Evolutionary conservation across 2,888 invertebrate genomes (phyloP), one percentile per base, ranked within the genome.

Genomic region (Villa cingulata): DNA sequence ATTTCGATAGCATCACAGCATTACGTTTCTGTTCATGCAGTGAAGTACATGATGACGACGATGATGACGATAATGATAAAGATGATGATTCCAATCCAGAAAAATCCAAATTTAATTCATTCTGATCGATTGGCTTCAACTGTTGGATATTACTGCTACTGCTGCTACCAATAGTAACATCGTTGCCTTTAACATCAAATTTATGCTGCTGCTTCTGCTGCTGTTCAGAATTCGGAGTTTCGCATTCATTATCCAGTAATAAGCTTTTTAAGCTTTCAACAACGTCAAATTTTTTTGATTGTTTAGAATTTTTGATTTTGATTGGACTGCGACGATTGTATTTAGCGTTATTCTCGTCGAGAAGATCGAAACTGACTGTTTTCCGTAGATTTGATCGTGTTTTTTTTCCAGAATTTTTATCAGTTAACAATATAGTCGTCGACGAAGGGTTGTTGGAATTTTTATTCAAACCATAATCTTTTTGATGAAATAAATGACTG

Each of bases 341-440:
- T 14, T 45, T 49, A 12, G 54, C 51, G 34, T 48, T 45, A 34
- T 49, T 39, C 6, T 57, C 53, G 17, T 63, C 62, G 43, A 32
- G 12, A 32, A 68, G 55, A 55, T 69, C 69, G 52, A 69, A 69
- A 52, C 69, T 69, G 37, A 69, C 69, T 12, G 69, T 69, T 51
- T 69, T 69, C 1, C 69, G 60, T 50, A 32, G 29, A 23, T 7
- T 7, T 6, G n/a, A n/a, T n/a, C n/a, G n/a, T n/a, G n/a, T 23
- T 18, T 53, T 53, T 43, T 55, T 53, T 4, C 54, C 27, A 1
- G 48, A 46, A 48, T 34, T 56, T 41, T 53, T 53, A 37, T 56
- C 59, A 23, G 55, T 51, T 49, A n/a, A n/a, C n/a, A n/a, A n/a
- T n/a, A 58, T 58, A 45, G 59, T 59, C 41, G 58, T 55, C 15